Base-by-base conservation (phyloP, 2,113 vertebrate species). In the Anas platyrhynchos region DNA sequence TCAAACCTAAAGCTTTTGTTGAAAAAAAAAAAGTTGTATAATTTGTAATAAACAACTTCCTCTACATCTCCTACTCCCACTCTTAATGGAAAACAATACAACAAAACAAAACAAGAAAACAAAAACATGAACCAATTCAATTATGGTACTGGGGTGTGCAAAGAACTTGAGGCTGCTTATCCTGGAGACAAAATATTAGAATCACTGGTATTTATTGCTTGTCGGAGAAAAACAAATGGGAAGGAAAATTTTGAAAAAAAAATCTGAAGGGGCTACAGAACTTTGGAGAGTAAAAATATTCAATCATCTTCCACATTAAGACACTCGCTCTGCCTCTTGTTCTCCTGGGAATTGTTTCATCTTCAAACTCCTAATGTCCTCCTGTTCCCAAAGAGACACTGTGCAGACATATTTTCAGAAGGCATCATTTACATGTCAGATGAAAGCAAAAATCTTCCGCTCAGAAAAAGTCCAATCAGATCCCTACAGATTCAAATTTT, bases 241-340 rank as follows among this genome's bases (percentile, higher is more conserved):
- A 55, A n/a, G 71, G 14, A 77, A 34, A 21, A 82, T 54, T 26
- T n/a, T 32, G 7, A 29, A 58, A 41, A 41, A 25, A 87, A 88
- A 83, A 91, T 41, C n/a, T 80, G 44, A 73, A 69, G 31, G 41
- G 67, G 12, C 12, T 69, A 36, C 27, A 3, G 2, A 92, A 78
- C 32, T 82, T 76, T 18, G 32, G 16, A 71, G 21, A 81, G 17
- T 61, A 78, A 22, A 46, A 78, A 52, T 25, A 52, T 78, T 84
- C 16, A 72, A 4, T 65, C 2, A 0, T 61, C 54, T 4, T 18
- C 11, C 56, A 50, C 0, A 0, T 67, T 67, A 94, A 67, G 36
- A 43, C 22, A 41, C 10, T 50, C 58, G 36, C 21, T 84, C 22
- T 72, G 83, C 13, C 63, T 91, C 43, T 43, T 7, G 0, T 65